Conservation (phyloP, 1,140 invertebrate species). For the Archivesica marissinica region DNA sequence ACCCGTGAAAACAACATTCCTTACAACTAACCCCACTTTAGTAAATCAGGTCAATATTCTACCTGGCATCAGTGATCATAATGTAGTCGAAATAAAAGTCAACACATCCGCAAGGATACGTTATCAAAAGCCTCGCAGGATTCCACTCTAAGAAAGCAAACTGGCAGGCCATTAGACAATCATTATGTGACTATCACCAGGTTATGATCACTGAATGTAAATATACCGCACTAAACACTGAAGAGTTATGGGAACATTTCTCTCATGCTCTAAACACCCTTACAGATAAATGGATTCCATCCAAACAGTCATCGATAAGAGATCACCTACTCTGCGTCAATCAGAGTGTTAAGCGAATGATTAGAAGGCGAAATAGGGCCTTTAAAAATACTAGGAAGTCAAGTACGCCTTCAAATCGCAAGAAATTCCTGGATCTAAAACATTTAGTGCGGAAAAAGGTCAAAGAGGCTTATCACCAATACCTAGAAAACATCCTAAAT, state of each 20-base stretch:
- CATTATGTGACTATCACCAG: constrained; percentile 2
- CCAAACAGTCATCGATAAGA: constrained; percentile 1
- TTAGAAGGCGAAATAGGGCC: no score
- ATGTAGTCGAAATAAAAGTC: constrained; percentile 6
- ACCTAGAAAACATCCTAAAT: no score
- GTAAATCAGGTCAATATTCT: constrained; percentile 25
- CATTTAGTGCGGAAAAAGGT: no score
- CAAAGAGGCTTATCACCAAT: no score
- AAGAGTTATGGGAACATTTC: neutral
- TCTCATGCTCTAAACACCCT: neutral
- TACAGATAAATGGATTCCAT: constrained; percentile 3
- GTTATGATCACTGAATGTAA: neutral
- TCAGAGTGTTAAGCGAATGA: no score
- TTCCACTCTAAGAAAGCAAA: neutral
- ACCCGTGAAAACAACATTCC: constrained; percentile 15
- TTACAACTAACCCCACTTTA: constrained; percentile 30
- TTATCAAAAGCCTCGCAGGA: neutral
- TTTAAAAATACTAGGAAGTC: no score
- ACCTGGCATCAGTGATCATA: constrained; percentile 36
- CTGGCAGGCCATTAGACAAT: neutral
- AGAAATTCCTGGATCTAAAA: no score
- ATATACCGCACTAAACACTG: neutral
- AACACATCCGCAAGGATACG: constrained; percentile 12
- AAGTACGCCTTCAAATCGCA: no score
- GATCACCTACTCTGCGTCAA: constrained; percentile 31